Evolutionary conservation across 2,113 vertebrate species (phyloP), one percentile per base, ranked within the genome.

Genomic region (Bubo blakistoni): DNA sequence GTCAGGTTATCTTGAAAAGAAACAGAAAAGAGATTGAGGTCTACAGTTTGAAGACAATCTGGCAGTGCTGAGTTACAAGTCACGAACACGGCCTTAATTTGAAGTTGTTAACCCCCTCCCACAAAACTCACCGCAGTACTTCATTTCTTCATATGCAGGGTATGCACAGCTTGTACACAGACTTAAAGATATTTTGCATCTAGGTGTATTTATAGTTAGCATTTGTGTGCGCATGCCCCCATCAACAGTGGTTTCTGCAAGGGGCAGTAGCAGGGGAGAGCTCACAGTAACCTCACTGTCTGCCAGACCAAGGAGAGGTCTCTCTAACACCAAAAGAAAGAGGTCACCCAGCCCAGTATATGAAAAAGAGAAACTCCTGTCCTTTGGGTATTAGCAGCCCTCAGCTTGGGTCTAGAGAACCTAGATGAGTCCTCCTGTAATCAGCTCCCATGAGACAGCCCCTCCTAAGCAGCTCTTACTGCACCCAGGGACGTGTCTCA

Each of bases 251-350:
- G 21, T 10, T n/a, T 57, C 78, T 54, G 20, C 29, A 40, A 65
- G n/a, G 18, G 36, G 30, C 59, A 80, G 67, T 2, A n/a, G 11
- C 0, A 0, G 17, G 18, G 4, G 5, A 47, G 42, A 49, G 32
- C 63, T 90, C 8, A 0, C 54, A 20, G 40, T 8, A 40, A 51
- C 14, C 51, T 47, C 79, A 4, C 36, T 11, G 7, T 6, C 74
- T 72, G 49, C 30, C 77, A 87, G 70, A 52, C 29, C 59, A 40
- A 38, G 38, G 9, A 78, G 24, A 89, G 16, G 11, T 25, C 8
- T 49, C 52, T 58, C 36, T 30, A 73, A 38, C 55, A 38, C 29
- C 58, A 40, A 69, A 86, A 66, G 15, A 17, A 80, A 63, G 58
- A 62, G 12, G 5, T 66, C 46, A 44, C 8, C 10, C 46, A 62